These are phyloP conservation scores for Takifugu rubripes DNA, from an alignment of 2,797 vertebrate species.

Conservation along the genomic window DNA sequence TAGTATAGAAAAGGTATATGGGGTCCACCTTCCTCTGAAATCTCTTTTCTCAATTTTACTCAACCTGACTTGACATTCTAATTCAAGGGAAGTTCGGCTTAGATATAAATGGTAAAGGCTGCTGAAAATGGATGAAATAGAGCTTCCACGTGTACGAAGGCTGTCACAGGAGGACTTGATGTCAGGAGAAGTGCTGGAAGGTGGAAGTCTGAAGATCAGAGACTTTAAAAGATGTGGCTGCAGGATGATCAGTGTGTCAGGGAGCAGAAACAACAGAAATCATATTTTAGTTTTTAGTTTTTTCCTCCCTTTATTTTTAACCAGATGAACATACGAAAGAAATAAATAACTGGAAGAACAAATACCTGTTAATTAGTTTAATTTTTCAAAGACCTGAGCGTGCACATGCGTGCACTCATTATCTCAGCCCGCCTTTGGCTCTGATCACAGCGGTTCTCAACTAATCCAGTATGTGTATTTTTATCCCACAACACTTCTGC, in stretches of 20 bases:
- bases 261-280: background rate
- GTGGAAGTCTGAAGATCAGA: no score
- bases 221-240: no score
- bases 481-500: constrained; percentile 39
- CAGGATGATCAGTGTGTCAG: background rate
- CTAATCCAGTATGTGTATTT: constrained; percentile 55
- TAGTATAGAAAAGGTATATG: background rate
- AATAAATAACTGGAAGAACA: constrained; percentile 56
- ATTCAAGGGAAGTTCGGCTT: constrained; percentile 47
- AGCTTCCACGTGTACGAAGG: constrained; percentile 3
- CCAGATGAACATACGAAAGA: constrained; percentile 39
- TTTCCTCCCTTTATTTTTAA: constrained; percentile 29
- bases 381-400: constrained; percentile 37
- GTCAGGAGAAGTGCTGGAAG: background rate
- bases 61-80: constrained; percentile 40
- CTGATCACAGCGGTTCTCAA: constrained; percentile 59
- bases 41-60: constrained; percentile 16
- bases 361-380: constrained; percentile 59
- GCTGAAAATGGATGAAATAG: constrained; percentile 19
- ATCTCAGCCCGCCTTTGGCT: constrained; percentile 35
- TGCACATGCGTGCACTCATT: constrained; percentile 34
- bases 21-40: constrained; percentile 9
- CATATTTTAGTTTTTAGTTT: constrained; percentile 15
- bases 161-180: constrained; percentile 8
- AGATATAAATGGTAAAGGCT: constrained; percentile 51